Percentiles rank a stretch among this genome's conserved stretches.
These are phyloP conservation scores for Drosophila infuscata DNA, from an alignment of 2,888 invertebrate species.

Conservation along the genomic window DNA sequence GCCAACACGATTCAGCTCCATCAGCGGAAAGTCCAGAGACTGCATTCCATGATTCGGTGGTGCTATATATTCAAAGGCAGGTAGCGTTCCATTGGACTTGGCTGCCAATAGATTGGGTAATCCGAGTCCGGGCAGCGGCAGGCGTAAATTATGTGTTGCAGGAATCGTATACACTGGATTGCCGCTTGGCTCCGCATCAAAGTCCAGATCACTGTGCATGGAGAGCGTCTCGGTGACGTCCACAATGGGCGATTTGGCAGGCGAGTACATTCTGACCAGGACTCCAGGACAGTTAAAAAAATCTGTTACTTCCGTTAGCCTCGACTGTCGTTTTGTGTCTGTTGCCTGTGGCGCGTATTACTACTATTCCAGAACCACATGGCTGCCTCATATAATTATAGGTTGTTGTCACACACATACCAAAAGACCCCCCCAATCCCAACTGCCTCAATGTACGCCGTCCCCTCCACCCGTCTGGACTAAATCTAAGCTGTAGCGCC, in stretches of 20 bases:
- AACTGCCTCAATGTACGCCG: conserved; percentile 1
- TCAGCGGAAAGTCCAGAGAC: conserved; percentile 77
- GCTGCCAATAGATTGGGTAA: conserved; percentile 56
- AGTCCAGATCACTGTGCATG: conserved; percentile 58
- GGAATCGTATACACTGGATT: conserved; percentile 31
- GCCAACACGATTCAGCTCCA: conserved; percentile 81
- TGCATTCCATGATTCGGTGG: conserved; percentile 67
- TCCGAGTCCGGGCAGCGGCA: conserved; percentile 53
- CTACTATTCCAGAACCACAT: conserved; percentile 19
- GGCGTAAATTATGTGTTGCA: conserved; percentile 47
- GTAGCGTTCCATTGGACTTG: conserved; percentile 62
- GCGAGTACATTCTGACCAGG: conserved; percentile 57
- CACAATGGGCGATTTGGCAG: conserved; percentile 76
- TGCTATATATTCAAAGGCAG: conserved; percentile 81
- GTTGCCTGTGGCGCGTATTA: conserved; percentile 29
- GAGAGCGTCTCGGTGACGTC: conserved; percentile 79
- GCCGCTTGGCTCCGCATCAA: conserved; percentile 44
- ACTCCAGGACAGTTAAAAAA: background rate
- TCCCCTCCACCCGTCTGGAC: background rate
- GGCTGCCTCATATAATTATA: conserved; percentile 60
- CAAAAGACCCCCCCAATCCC: conserved; percentile 1
- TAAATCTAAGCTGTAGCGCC: conserved; percentile 58
- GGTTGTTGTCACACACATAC: conserved; percentile 54
- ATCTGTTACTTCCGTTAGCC: conserved; percentile 58
- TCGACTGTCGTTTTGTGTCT: conserved; percentile 57